phyloP scores from a whole-genome alignment of 2,888 invertebrate genomes.

The Coronaproctus castanopsis region DNA sequence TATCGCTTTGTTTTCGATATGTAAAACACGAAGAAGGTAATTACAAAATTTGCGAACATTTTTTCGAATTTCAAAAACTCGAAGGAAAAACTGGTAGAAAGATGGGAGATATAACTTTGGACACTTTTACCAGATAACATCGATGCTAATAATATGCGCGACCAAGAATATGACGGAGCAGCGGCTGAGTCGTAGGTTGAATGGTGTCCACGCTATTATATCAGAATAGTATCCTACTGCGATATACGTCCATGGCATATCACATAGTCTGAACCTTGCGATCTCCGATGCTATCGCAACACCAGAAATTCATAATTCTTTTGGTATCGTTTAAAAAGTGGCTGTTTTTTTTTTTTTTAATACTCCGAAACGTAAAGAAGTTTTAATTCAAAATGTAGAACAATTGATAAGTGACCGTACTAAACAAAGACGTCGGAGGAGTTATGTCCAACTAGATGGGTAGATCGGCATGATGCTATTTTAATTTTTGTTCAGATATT shows the following conservation, averaged over 20 bases:
- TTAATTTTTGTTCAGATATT: background rate
- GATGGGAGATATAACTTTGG: background rate
- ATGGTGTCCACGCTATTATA: background rate
- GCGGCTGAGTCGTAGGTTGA: background rate
- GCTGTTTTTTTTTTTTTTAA: background rate
- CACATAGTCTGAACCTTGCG: background rate
- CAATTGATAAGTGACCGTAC: background rate
- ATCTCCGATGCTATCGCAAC: background rate
- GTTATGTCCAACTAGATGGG: background rate
- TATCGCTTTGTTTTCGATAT: background rate
- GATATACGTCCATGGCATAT: background rate
- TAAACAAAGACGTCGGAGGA: background rate
- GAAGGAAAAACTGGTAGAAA: background rate
- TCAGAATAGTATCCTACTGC: background rate
- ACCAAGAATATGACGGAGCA: background rate
- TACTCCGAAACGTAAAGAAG: background rate
- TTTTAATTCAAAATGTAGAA: background rate
- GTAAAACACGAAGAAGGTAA: background rate
- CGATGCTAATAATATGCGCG: background rate
- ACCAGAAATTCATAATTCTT: background rate
- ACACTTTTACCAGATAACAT: background rate
- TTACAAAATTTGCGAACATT: background rate
- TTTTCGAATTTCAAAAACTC: background rate
- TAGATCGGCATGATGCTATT: background rate
- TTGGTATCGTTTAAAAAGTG: background rate